phyloP scores from a whole-genome alignment of 64 coral and sea anemone genomes.

The Stylophora pistillata region DNA sequence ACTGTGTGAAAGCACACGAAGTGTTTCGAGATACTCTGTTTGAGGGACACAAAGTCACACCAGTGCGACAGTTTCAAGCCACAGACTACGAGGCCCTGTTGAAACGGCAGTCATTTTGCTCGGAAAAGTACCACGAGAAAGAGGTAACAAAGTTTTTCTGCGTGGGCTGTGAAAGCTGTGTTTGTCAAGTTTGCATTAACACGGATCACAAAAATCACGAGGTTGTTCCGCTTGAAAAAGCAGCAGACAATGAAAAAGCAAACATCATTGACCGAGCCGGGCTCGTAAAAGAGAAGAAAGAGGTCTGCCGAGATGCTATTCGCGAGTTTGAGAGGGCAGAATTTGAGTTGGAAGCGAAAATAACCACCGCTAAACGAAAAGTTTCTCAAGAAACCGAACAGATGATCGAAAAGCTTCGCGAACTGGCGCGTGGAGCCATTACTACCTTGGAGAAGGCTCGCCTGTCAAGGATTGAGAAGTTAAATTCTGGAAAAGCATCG shows the following conservation, averaged over 20 bases:
- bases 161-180: neutral
- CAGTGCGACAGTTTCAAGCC: neutral
- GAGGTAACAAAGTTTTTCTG: conserved; percentile 18
- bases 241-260: neutral
- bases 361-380: neutral
- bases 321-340: neutral
- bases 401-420: neutral
- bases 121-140: neutral
- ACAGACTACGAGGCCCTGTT: neutral
- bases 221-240: neutral
- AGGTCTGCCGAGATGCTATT: neutral
- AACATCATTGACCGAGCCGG: neutral
- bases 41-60: conserved; percentile 2
- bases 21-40: neutral
- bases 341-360: neutral
- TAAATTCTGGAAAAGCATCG: neutral
- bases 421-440: neutral
- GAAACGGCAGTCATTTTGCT: conserved; percentile 2
- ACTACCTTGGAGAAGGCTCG: neutral
- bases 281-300: neutral
- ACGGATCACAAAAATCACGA: conserved; percentile 15
- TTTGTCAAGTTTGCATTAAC: conserved; percentile 40
- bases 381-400: neutral
- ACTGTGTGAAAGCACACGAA: neutral
- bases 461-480: neutral